Percentiles rank a stretch among this genome's conserved stretches.
Conservation (phyloP, 2,797 vertebrate genomes). For the Trachops cirrhosus region DNA sequence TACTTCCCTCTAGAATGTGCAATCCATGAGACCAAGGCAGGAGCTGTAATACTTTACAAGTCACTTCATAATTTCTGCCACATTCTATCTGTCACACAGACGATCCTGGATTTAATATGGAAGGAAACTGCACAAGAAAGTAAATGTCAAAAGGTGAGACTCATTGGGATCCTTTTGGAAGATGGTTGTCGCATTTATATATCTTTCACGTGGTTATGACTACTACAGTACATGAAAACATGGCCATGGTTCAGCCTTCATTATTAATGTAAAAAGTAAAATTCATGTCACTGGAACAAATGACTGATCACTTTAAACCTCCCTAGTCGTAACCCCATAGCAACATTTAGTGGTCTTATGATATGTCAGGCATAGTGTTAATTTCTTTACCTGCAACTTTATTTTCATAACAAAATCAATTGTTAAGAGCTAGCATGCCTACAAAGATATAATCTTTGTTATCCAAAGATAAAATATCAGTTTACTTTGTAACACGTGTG, state of each 20-base stretch:
- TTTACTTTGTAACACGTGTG: background rate
- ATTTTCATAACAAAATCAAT: background rate
- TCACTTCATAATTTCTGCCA: background rate
- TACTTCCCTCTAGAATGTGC: background rate
- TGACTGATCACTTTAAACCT: background rate
- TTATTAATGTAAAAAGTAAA: background rate
- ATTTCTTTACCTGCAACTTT: background rate
- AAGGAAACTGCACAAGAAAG: background rate
- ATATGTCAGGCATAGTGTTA: background rate
- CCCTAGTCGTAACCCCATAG: background rate
- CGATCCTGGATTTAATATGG: background rate
- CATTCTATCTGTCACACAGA: background rate
- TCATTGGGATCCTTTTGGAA: background rate
- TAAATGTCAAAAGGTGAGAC: background rate
- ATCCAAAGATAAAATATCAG: background rate
- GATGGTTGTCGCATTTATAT: background rate
- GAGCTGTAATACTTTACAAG: background rate
- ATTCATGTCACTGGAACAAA: background rate
- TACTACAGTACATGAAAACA: background rate
- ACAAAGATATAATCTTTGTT: background rate
- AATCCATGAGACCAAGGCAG: background rate
- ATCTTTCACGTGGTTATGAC: background rate
- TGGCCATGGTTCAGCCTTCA: background rate
- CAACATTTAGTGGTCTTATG: background rate
- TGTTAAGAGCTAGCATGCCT: background rate